Conservation (phyloP, 1,140 invertebrate genomes). For the Helicoverpa zea region DNA sequence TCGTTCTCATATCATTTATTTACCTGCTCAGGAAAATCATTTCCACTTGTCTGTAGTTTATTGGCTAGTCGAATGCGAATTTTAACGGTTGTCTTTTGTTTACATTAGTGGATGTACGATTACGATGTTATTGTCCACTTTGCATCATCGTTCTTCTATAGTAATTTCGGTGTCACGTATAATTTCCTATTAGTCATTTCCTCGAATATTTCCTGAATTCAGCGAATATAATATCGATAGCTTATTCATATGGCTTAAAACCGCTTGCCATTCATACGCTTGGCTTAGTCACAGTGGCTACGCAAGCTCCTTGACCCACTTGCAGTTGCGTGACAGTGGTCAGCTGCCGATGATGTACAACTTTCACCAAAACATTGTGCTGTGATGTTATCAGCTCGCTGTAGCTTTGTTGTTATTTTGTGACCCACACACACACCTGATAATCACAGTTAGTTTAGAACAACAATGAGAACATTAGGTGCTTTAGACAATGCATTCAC, state of each 20-base stretch:
- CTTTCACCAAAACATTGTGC: conserved; percentile 75
- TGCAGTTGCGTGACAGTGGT: conserved; percentile 69
- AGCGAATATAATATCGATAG: conserved; percentile 45
- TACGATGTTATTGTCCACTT: conserved; percentile 22
- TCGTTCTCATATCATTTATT: conserved; percentile 16
- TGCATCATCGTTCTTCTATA: background rate
- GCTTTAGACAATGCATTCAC: conserved; percentile 20
- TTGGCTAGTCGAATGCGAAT: conserved; percentile 20
- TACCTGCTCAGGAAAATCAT: conserved; percentile 8
- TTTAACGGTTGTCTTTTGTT: conserved; percentile 21
- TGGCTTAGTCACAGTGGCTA: conserved; percentile 66
- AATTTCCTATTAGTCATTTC: conserved; percentile 16
- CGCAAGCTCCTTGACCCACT: conserved; percentile 78
- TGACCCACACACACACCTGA: conserved; percentile 30
- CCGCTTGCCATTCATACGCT: conserved; percentile 51
- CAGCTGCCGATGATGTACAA: conserved; percentile 73
- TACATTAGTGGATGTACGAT: conserved; percentile 38
- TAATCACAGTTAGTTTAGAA: conserved; percentile 38
- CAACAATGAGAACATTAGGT: conserved; percentile 24
- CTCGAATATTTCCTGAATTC: conserved; percentile 12
- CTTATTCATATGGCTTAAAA: conserved; percentile 40
- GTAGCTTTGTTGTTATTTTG: conserved; percentile 36
- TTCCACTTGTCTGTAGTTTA: background rate
- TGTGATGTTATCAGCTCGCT: conserved; percentile 51
- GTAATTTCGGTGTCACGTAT: background rate